A percentile compares a stretch with the other conserved stretches of the same genome.
phyloP scores from a whole-genome alignment of 2,797 vertebrate species.

The Darevskia nairensis region DNA sequence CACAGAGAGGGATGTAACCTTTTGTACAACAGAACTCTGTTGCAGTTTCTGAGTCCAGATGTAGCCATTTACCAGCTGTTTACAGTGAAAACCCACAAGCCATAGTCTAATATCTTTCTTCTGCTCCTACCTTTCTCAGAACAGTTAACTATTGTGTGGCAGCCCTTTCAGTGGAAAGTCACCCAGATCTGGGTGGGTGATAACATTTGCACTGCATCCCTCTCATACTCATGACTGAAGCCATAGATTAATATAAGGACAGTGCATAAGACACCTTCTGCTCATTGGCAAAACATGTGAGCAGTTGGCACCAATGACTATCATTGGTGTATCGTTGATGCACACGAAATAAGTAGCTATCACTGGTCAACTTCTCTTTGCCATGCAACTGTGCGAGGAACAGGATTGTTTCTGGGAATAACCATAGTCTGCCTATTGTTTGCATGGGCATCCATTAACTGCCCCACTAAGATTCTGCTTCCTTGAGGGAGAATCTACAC shows the following conservation, averaged over 20 bases:
- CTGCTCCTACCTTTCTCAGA: no score
- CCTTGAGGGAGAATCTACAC: neutral
- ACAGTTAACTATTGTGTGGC: no score
- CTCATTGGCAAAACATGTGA: neutral
- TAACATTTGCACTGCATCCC: neutral
- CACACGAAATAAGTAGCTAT: neutral
- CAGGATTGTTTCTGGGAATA: neutral
- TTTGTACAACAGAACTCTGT: no score
- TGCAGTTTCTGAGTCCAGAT: no score
- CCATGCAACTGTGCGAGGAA: neutral
- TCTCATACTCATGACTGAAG: neutral
- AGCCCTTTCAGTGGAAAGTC: neutral
- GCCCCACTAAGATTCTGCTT: constrained; percentile 1
- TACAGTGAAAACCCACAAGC: no score
- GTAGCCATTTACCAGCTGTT: no score
- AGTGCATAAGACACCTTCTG: neutral
- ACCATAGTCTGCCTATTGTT: neutral
- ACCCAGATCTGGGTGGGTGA: neutral
- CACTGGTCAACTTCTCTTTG: neutral
- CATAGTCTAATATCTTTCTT: no score
- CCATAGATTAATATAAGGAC: neutral
- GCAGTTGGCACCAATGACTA: neutral
- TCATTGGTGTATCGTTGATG: neutral
- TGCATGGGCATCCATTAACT: neutral
- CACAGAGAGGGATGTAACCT: no score